A percentile compares a stretch with the other conserved stretches of the same genome.
Conservation (phyloP, 2,888 invertebrate species). For the Zaprionus obscuricornis region DNA sequence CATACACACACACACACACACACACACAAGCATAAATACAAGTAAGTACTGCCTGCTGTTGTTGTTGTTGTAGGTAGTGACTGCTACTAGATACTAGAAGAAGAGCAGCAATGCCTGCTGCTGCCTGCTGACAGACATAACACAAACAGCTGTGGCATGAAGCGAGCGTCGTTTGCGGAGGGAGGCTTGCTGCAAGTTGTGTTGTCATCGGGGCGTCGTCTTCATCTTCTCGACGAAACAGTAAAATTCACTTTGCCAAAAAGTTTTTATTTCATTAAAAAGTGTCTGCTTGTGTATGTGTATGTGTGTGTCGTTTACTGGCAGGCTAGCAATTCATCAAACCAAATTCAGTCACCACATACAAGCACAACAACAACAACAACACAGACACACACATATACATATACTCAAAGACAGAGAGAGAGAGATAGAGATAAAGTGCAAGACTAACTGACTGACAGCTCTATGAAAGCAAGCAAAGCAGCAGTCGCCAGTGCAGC, state of each 20-base stretch:
- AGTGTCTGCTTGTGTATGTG: constrained; percentile 41
- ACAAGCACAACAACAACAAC: constrained; percentile 13
- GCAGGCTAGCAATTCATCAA: constrained; percentile 77
- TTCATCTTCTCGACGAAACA: constrained; percentile 52
- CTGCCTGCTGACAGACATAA: constrained; percentile 37
- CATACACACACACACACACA: constrained; percentile 10
- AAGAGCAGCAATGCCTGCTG: too few relatives aligned
- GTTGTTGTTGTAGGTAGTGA: constrained; percentile 15
- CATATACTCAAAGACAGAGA: constrained; percentile 6
- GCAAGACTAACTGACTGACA: constrained; percentile 56
- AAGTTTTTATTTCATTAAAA: constrained; percentile 80
- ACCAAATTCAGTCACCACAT: constrained; percentile 64
- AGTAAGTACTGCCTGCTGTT: neutral
- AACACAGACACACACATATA: constrained; percentile 2
- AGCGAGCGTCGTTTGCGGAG: constrained; percentile 7
- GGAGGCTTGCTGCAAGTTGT: constrained; percentile 49
- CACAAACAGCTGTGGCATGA: constrained; percentile 43
- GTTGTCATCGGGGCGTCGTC: constrained; percentile 54
- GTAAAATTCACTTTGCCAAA: constrained; percentile 79
- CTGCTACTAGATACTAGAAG: too few relatives aligned
- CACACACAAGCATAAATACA: constrained; percentile 21
- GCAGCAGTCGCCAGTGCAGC: constrained; percentile 48
- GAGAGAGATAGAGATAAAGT: neutral
- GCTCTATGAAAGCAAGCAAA: constrained; percentile 56
- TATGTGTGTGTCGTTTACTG: constrained; percentile 62